Evolutionary conservation across 2,113 vertebrate genomes (phyloP), one percentile per base, ranked within the genome.

Genomic region (Melozone crissalis): DNA sequence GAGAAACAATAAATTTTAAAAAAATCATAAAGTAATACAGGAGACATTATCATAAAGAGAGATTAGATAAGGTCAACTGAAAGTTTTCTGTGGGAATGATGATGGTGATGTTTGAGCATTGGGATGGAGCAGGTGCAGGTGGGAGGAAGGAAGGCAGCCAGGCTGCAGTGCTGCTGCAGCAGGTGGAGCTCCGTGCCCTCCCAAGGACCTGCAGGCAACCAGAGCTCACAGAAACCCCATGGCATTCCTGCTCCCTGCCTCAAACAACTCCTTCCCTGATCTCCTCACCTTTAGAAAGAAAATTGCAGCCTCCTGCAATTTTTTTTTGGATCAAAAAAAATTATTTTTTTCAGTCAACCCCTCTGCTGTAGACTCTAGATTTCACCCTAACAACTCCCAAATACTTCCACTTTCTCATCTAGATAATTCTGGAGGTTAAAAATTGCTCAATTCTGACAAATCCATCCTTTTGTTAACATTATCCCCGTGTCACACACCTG

Each of bases 131-230:
- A 77, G 66, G n/a, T 44, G 4, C 13, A 27, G 46, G 65, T 21
- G 23, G 41, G 39, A 9, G 15, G 65, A 52, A 33, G 26, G 89
- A 52, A 33, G 26, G 89, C 59, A 33, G 88, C 49, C 30, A 2
- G 10, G 33, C 59, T 72, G 65, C 86, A 39, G 62, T 1, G n/a
- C 15, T 12, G 1, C 12, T 76, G 78, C 97, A 73, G 96, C 69
- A 98, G 98, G 88, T 96, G 98, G 97, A 94, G 89, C 96, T 97
- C 96, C 21, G 92, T 71, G 95, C 94, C 90, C 85, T 21, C 17
- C 57, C 7, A 14, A 3, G 49, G 23, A 47, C 19, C 65, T 17
- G 62, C 5, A 31, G 57, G 47, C 1, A 2, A 65, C 22, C 51
- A 1, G 1, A 37, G 71, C 61, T 15, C 31, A 3, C 20, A 9